These are phyloP conservation scores for Peromyscus eremicus DNA, from an alignment of 2,797 vertebrate species.

Conservation along the genomic window DNA sequence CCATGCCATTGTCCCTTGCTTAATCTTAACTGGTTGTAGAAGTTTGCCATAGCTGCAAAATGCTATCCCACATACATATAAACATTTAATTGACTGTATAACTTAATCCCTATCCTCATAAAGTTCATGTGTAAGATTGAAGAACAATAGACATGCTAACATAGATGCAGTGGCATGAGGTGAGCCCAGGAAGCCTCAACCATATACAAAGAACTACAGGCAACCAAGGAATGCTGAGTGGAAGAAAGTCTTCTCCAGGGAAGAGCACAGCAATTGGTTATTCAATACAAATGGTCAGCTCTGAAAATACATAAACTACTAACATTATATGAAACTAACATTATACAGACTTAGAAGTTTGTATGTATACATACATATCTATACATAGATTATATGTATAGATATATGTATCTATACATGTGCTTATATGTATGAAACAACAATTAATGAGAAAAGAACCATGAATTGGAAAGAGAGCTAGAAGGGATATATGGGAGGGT, in stretches of 20 bases:
- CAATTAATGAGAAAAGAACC: background rate
- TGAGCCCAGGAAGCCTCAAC: background rate
- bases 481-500: background rate
- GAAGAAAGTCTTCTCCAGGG: background rate
- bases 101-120: too few species aligned
- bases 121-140: background rate
- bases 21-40: background rate
- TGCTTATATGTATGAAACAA: background rate
- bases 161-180: too few species aligned
- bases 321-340: background rate
- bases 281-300: background rate
- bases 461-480: background rate
- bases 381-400: too few species aligned
- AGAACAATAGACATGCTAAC: background rate
- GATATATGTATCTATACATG: too few species aligned
- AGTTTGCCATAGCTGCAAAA: background rate
- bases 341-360: background rate
- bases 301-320: background rate
- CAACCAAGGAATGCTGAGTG: background rate
- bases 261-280: background rate
- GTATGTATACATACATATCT: background rate
- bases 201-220: background rate
- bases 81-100: background rate
- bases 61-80: background rate
- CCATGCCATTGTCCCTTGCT: background rate